Conservation (phyloP, 2,797 vertebrate genomes). For the Eulemur rubriventer region DNA sequence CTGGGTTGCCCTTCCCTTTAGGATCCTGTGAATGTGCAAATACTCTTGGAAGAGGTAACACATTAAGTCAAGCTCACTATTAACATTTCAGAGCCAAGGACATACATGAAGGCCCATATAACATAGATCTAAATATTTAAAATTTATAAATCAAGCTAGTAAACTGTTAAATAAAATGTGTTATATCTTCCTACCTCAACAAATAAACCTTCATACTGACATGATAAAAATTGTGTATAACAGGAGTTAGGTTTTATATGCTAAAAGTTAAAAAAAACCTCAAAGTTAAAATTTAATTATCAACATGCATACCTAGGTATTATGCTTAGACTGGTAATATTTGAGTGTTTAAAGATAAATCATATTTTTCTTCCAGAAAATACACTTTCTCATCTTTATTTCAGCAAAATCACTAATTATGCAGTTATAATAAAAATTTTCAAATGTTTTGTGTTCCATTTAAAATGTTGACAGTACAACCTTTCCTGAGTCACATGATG, state of each 20-base stretch:
- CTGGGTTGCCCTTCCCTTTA: background rate
- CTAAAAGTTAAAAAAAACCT: background rate
- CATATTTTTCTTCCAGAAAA: background rate
- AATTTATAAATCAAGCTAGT: background rate
- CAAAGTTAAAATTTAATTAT: background rate
- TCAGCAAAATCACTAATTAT: background rate
- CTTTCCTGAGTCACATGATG: background rate
- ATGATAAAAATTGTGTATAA: background rate
- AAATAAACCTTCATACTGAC: background rate
- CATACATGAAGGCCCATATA: background rate
- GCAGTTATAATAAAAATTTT: background rate
- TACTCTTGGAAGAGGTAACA: background rate
- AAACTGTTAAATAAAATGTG: background rate
- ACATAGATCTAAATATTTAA: background rate
- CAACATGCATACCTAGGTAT: background rate
- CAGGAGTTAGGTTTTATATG: background rate
- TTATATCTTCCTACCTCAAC: background rate
- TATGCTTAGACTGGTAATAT: background rate
- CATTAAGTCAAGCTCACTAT: background rate
- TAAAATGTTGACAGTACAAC: background rate
- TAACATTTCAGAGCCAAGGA: background rate
- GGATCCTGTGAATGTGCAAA: background rate
- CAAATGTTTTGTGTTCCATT: background rate
- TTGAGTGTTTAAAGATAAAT: background rate
- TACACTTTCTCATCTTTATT: background rate